These are phyloP conservation scores for Drosophila acutilabella DNA, from an alignment of 2,888 invertebrate genomes.

Conservation along the genomic window DNA sequence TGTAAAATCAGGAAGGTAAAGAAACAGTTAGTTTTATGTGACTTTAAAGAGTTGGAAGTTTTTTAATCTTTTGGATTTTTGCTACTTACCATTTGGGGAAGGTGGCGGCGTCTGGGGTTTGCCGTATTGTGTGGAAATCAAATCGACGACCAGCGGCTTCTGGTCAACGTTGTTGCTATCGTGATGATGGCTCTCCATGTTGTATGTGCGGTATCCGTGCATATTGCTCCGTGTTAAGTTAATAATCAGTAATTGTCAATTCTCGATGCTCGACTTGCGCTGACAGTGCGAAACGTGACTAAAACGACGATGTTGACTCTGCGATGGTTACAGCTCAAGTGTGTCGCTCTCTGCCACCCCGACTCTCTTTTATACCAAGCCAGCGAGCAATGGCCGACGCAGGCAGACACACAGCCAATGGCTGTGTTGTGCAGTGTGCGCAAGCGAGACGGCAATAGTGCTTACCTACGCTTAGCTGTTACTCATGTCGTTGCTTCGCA, in stretches of 20 bases:
- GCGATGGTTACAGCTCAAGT: slow-evolving; percentile 78
- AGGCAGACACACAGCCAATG: slow-evolving; percentile 74
- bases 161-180: slow-evolving; percentile 76
- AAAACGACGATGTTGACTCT: slow-evolving; percentile 66
- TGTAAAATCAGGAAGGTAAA: slow-evolving; percentile 58
- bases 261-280: slow-evolving; percentile 15
- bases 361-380: slow-evolving; percentile 78
- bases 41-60: neutral
- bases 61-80: neutral
- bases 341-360: slow-evolving; percentile 76
- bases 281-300: slow-evolving; percentile 23
- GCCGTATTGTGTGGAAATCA: slow-evolving; percentile 87
- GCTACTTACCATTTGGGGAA: slow-evolving; percentile 86
- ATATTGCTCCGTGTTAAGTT: slow-evolving; percentile 67
- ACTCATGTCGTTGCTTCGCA: slow-evolving; percentile 29
- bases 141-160: slow-evolving; percentile 87
- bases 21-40: slow-evolving; percentile 24
- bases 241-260: slow-evolving; percentile 3
- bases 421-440: slow-evolving; percentile 7
- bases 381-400: slow-evolving; percentile 72
- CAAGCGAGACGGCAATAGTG: slow-evolving; percentile 47
- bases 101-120: slow-evolving; percentile 86
- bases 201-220: slow-evolving; percentile 85
- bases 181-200: slow-evolving; percentile 81
- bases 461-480: neutral